Conservation (phyloP, 2,797 vertebrate species). For the Vireo griseus region DNA sequence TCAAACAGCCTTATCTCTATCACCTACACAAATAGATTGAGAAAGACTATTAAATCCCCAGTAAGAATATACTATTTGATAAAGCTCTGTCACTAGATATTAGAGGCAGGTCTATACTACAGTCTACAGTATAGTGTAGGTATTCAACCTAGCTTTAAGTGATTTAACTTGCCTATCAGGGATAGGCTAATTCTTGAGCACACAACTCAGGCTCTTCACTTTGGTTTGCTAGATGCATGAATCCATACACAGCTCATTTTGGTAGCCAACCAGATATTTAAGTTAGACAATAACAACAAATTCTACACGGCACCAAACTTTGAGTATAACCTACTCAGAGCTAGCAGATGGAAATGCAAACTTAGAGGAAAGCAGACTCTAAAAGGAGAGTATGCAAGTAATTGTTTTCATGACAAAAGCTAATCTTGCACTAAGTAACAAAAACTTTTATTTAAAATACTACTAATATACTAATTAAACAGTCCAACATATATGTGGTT, state of each 20-base stretch:
- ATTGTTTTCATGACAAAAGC: background rate
- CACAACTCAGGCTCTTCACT: background rate
- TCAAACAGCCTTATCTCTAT: background rate
- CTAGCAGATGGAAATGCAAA: background rate
- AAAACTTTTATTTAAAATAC: background rate
- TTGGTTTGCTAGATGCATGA: background rate
- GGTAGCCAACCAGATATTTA: background rate
- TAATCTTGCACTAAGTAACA: background rate
- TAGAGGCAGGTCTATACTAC: background rate
- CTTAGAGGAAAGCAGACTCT: background rate
- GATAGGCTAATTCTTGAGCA: background rate
- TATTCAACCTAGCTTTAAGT: background rate
- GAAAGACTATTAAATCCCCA: background rate
- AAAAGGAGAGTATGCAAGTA: background rate
- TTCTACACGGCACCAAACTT: background rate
- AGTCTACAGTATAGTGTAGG: background rate
- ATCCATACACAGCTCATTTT: background rate
- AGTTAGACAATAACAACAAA: background rate
- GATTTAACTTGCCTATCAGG: background rate
- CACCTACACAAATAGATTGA: background rate
- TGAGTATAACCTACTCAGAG: background rate
- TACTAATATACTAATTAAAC: background rate
- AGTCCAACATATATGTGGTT: background rate
- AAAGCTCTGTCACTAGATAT: background rate
- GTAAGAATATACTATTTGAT: background rate